phyloP scores from a whole-genome alignment of 2,888 invertebrate genomes.

The Microplitis deprimator region DNA sequence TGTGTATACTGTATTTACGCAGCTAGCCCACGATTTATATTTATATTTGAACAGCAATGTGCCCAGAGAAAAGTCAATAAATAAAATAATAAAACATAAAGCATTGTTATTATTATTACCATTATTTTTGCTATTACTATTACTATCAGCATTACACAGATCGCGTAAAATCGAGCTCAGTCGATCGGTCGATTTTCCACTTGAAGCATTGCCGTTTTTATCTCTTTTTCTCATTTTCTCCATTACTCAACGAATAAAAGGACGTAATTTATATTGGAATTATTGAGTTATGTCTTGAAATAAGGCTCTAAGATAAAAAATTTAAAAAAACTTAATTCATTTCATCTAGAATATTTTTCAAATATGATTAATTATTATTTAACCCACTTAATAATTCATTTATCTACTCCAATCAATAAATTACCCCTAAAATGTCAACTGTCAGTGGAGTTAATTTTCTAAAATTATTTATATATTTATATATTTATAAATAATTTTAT shows the following conservation, averaged over 20 bases:
- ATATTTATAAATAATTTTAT: slow-evolving; percentile 33
- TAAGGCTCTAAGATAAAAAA: not conserved
- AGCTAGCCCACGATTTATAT: slow-evolving; percentile 3
- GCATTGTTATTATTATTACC: too few relatives aligned
- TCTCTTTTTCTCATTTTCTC: slow-evolving; percentile 10
- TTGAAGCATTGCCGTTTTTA: slow-evolving; percentile 17
- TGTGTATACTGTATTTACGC: not conserved
- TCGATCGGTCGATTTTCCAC: slow-evolving; percentile 52
- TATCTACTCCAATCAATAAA: too few relatives aligned
- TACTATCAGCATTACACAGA: slow-evolving; percentile 32
- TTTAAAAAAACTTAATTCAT: not conserved
- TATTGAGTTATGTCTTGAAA: not conserved
- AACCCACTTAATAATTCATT: too few relatives aligned
- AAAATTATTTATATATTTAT: not conserved
- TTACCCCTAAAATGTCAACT: too few relatives aligned
- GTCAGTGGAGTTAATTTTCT: too few relatives aligned
- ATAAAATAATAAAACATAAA: too few relatives aligned
- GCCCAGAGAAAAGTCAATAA: not conserved
- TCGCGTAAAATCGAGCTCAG: slow-evolving; percentile 45
- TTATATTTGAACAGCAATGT: slow-evolving; percentile 1
- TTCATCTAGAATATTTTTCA: not conserved
- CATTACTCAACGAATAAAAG: not conserved
- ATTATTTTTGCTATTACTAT: not conserved
- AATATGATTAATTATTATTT: too few relatives aligned
- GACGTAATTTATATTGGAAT: not conserved